Conservation (phyloP, 2,113 vertebrate genomes). For the Mustelus asterias region DNA sequence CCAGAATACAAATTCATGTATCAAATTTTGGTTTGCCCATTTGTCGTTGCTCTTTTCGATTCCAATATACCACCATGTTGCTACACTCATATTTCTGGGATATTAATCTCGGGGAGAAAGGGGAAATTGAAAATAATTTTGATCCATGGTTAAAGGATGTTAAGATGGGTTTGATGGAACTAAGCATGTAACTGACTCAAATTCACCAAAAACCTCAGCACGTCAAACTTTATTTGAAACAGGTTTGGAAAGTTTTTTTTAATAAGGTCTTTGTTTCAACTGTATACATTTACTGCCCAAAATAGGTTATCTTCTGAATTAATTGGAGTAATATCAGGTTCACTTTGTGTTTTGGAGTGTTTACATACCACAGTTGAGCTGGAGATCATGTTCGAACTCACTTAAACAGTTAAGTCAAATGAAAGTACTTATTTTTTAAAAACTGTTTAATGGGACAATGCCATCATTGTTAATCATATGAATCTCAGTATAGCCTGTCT, state of each 20-base stretch:
- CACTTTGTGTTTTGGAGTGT: not conserved
- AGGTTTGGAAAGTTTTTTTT: not conserved
- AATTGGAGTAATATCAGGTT: not conserved
- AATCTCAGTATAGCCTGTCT: not conserved
- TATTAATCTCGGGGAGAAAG: not conserved
- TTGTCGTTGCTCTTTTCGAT: not conserved
- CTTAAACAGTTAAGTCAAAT: not conserved
- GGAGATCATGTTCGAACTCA: not conserved
- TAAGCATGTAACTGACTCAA: not conserved
- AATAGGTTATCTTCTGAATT: not conserved
- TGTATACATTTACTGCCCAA: not conserved
- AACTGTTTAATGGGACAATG: not conserved
- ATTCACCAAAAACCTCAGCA: not conserved
- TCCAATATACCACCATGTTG: not conserved
- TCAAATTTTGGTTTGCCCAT: conserved; percentile 5
- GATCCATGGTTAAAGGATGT: conserved; percentile 2
- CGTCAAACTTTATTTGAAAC: conserved; percentile 22
- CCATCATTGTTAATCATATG: not conserved
- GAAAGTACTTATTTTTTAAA: not conserved
- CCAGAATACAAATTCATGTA: not conserved
- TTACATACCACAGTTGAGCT: not conserved
- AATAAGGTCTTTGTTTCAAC: not conserved
- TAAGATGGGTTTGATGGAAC: not conserved
- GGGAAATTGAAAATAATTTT: not conserved
- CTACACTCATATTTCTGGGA: not conserved